Conservation (phyloP, 2,113 vertebrate species). For the Epinephelus cyanopodus region DNA sequence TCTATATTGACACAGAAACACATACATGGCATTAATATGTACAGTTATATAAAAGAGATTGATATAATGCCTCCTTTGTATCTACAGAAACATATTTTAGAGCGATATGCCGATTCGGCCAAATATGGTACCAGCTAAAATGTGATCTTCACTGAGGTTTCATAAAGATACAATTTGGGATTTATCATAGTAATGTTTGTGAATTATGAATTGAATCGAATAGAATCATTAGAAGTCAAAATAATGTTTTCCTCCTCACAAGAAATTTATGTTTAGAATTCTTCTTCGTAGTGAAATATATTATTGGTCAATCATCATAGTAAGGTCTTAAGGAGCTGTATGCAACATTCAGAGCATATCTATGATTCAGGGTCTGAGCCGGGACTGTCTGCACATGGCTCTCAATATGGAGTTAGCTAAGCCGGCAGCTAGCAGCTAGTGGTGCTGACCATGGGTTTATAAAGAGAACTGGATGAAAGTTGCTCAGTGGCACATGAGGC, state of each 20-base stretch:
- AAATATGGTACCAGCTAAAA: not conserved
- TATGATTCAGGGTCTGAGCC: no score
- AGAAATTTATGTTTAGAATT: not conserved
- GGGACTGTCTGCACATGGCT: no score
- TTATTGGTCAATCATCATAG: not conserved
- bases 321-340: no score
- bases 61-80: constrained; percentile 34
- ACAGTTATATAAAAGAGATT: constrained; percentile 25
- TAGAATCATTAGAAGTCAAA: not conserved
- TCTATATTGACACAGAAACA: constrained; percentile 63
- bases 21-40: constrained; percentile 5
- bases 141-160: not conserved
- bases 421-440: no score
- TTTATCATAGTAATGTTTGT: not conserved
- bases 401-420: no score
- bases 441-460: no score
- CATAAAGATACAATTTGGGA: not conserved
- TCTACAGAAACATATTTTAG: not conserved
- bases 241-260: not conserved
- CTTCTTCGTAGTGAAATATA: not conserved
- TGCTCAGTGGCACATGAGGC: no score
- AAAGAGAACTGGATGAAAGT: no score
- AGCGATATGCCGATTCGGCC: not conserved
- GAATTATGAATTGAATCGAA: not conserved
- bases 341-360: no score